A percentile compares a stretch with the other conserved stretches of the same genome.
These are phyloP conservation scores for Phymastichus coffea DNA, from an alignment of 1,140 invertebrate species.

Conservation along the genomic window DNA sequence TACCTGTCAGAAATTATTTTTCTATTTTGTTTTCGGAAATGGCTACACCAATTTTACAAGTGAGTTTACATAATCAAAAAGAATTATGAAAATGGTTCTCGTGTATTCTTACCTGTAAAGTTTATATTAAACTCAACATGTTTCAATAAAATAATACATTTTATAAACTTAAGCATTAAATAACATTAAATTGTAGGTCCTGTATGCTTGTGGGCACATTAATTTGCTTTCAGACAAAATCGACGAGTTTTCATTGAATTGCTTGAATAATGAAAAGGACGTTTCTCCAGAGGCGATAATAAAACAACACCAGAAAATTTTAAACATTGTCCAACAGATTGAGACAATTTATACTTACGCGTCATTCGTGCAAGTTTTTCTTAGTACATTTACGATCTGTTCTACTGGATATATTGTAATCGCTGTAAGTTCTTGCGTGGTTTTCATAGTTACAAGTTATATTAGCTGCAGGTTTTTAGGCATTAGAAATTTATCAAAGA, in stretches of 20 bases:
- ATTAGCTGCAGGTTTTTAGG: too few relatives aligned
- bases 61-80: too few relatives aligned
- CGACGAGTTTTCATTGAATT: neutral
- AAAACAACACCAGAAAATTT: neutral
- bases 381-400: conserved; percentile 2
- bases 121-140: neutral
- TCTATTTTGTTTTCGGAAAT: too few relatives aligned
- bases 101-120: too few relatives aligned
- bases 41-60: too few relatives aligned
- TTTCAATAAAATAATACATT: neutral
- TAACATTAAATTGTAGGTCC: neutral
- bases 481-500: too few relatives aligned
- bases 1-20: too few relatives aligned
- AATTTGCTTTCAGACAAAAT: neutral
- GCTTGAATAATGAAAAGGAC: neutral
- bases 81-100: too few relatives aligned
- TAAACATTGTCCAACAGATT: conserved; percentile 4
- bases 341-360: neutral
- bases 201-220: neutral
- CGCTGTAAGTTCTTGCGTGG: neutral
- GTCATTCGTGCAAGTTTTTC: neutral
- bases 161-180: neutral
- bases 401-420: conserved; percentile 7
- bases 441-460: neutral
- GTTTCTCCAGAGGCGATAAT: neutral